These are phyloP conservation scores for Strix occidentalis DNA, from an alignment of 2,797 vertebrate genomes.

Conservation along the genomic window DNA sequence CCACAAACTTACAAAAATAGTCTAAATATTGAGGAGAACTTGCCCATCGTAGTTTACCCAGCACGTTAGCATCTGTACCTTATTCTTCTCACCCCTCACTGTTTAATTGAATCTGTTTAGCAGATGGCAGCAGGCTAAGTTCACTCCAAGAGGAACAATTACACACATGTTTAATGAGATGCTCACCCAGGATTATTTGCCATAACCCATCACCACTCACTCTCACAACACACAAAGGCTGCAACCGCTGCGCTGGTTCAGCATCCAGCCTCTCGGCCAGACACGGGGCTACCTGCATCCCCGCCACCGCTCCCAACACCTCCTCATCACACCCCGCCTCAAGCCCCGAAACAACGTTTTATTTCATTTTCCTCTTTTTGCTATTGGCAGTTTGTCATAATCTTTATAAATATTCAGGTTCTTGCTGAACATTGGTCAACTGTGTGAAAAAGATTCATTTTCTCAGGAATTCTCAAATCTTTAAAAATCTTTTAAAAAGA, in stretches of 20 bases:
- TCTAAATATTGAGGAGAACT: neutral
- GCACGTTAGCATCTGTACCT: neutral
- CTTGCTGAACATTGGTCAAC: neutral
- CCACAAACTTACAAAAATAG: neutral
- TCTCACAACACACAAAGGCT: accelerated
- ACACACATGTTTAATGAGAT: constrained; percentile 28
- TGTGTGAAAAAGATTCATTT: neutral
- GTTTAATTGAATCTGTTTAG: constrained; percentile 35
- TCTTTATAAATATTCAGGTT: neutral
- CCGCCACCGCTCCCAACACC: accelerated
- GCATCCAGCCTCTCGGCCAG: neutral
- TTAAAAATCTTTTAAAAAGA: neutral
- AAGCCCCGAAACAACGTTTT: neutral
- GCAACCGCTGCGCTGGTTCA: neutral
- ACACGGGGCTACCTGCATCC: neutral
- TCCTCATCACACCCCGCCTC: neutral
- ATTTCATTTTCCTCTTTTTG: neutral
- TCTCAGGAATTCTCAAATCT: neutral
- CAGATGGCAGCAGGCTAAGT: constrained; percentile 52
- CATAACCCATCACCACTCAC: neutral
- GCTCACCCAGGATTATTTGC: neutral
- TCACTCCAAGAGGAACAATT: constrained; percentile 14
- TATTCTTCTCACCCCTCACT: neutral
- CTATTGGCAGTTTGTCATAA: neutral
- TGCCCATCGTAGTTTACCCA: neutral